Conservation (phyloP, 2,888 invertebrate genomes). For the Tachystola acroxantha region DNA sequence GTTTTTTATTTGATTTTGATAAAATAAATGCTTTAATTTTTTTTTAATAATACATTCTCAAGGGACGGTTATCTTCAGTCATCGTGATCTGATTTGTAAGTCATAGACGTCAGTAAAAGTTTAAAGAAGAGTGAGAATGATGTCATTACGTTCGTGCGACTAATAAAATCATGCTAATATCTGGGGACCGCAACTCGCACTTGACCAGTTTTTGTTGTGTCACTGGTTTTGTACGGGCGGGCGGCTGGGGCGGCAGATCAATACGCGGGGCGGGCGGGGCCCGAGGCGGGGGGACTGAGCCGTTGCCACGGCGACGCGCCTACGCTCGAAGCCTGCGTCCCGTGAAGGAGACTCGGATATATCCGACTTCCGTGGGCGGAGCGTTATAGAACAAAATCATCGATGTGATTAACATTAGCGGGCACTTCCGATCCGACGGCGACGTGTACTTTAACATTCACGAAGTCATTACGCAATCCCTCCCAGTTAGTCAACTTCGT, state of each 20-base stretch:
- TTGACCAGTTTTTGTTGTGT: constrained; percentile 29
- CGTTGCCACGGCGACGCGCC: constrained; percentile 67
- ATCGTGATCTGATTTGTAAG: no score
- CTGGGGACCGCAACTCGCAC: constrained; percentile 6
- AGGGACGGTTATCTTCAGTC: no score
- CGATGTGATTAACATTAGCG: constrained; percentile 38
- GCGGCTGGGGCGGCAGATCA: constrained; percentile 47
- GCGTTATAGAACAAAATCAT: constrained; percentile 48
- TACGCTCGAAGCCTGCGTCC: constrained; percentile 53
- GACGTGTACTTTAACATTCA: neutral
- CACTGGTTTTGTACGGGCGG: constrained; percentile 27
- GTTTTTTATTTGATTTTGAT: no score
- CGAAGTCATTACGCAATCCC: neutral
- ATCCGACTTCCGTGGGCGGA: constrained; percentile 48
- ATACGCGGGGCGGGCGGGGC: constrained; percentile 32
- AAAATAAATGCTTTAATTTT: no score
- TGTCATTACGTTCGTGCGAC: no score
- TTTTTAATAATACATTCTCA: no score
- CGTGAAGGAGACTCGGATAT: constrained; percentile 42
- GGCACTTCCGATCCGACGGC: constrained; percentile 10
- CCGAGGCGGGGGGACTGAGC: constrained; percentile 23
- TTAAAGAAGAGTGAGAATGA: no score
- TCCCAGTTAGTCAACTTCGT: no score
- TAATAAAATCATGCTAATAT: constrained; percentile 4
- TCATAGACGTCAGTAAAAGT: no score